Evolutionary conservation across 2,888 invertebrate species (phyloP).

Genomic region (Lithophane socia): DNA sequence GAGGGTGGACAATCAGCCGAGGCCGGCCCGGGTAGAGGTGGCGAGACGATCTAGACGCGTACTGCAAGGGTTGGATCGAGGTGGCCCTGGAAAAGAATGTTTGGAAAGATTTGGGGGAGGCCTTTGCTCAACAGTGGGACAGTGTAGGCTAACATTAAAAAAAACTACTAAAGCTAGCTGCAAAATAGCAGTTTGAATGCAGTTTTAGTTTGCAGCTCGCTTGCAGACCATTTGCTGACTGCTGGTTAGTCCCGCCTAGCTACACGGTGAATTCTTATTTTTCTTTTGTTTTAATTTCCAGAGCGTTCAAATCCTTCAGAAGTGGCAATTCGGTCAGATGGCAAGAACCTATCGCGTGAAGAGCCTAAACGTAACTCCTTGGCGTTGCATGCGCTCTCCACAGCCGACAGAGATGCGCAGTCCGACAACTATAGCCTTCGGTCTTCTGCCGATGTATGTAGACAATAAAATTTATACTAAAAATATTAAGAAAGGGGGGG

Average conservation of each 20-base stretch:
- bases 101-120: too few relatives aligned
- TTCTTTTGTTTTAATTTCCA: conserved; percentile 58
- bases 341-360: conserved; percentile 77
- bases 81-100: too few relatives aligned
- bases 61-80: too few relatives aligned
- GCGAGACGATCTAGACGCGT: too few relatives aligned
- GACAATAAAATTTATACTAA: conserved; percentile 54
- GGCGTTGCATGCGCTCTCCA: conserved; percentile 78
- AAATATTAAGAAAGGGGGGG: background rate
- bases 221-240: background rate
- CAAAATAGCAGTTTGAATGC: background rate
- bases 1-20: too few relatives aligned
- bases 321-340: conserved; percentile 79
- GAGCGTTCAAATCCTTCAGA: conserved; percentile 85
- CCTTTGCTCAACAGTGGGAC: too few relatives aligned
- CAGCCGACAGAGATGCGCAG: conserved; percentile 83
- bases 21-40: too few relatives aligned
- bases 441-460: conserved; percentile 87
- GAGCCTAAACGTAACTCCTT: conserved; percentile 81
- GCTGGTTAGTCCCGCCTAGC: background rate
- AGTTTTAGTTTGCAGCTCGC: background rate
- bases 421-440: conserved; percentile 89
- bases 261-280: background rate
- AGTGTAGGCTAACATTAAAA: too few relatives aligned
- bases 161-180: background rate